Percentiles rank a stretch among this genome's conserved stretches.
Conservation (phyloP, 2,888 invertebrate species). For the Pandemis heparana region DNA sequence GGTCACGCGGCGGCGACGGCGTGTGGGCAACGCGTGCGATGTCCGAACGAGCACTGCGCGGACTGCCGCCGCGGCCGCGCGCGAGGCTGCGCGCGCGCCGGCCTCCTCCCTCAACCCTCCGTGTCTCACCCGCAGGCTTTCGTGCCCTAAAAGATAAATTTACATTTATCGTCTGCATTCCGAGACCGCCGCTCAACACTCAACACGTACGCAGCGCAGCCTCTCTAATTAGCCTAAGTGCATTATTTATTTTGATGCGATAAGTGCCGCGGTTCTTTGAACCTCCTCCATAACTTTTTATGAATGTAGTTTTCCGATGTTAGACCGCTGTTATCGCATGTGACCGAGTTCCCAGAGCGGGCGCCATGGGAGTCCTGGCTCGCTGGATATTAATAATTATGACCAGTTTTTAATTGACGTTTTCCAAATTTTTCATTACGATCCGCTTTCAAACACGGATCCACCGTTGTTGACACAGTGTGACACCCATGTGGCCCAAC, state of each 20-base stretch:
- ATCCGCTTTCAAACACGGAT: too few species aligned
- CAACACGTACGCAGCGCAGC: conserved; percentile 49
- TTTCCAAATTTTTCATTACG: too few species aligned
- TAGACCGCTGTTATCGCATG: conserved; percentile 16
- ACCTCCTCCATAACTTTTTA: conserved; percentile 26
- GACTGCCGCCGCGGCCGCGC: conserved; percentile 42
- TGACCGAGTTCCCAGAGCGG: neutral
- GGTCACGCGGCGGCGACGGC: conserved; percentile 57
- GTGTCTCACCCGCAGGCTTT: conserved; percentile 58
- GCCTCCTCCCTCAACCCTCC: conserved; percentile 27
- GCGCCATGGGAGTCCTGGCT: conserved; percentile 13
- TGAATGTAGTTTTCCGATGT: conserved; percentile 11
- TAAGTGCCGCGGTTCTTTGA: conserved; percentile 37
- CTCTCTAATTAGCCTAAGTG: conserved; percentile 65
- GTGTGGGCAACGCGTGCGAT: conserved; percentile 54
- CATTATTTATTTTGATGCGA: conserved; percentile 65
- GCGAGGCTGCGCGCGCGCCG: conserved; percentile 27
- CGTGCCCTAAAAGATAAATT: conserved; percentile 56
- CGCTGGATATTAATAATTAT: neutral
- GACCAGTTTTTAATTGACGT: too few species aligned
- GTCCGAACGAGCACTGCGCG: conserved; percentile 76
- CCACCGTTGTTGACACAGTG: too few species aligned
- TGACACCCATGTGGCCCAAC: too few species aligned
- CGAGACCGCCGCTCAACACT: conserved; percentile 57
- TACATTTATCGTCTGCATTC: conserved; percentile 60